Evolutionary conservation across 92 coral and sea anemone species (phyloP).

Genomic region (Epizoanthus scotinus): DNA sequence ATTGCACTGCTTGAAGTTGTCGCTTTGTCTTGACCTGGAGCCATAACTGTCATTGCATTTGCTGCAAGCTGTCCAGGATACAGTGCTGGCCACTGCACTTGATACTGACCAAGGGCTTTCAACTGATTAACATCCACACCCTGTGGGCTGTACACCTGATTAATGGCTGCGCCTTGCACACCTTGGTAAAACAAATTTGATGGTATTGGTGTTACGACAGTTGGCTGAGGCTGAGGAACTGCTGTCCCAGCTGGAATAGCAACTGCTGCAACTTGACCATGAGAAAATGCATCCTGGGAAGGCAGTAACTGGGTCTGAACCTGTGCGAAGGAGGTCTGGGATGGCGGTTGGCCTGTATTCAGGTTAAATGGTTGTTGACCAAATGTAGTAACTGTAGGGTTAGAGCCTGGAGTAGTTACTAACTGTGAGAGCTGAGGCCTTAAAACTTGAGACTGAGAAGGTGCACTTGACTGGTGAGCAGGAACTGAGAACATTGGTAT

Average conservation of each 20-base stretch:
- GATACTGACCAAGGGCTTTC: constrained; percentile 74
- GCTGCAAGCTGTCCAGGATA: constrained; percentile 61
- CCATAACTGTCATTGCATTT: constrained; percentile 57
- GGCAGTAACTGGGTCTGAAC: background rate
- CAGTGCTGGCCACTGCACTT: constrained; percentile 68
- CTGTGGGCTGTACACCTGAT: constrained; percentile 69
- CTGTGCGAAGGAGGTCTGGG: constrained; percentile 15
- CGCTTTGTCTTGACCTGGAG: constrained; percentile 67
- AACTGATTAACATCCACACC: constrained; percentile 70
- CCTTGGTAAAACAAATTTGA: constrained; percentile 79
- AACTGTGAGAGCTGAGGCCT: constrained; percentile 16
- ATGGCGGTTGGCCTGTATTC: constrained; percentile 1
- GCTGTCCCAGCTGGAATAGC: constrained; percentile 10
- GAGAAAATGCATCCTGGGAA: constrained; percentile 17
- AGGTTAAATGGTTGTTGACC: constrained; percentile 19
- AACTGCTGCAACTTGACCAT: constrained; percentile 17
- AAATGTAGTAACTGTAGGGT: background rate
- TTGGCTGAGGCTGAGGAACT: constrained; percentile 45
- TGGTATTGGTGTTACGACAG: constrained; percentile 43
- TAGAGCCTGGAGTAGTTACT: background rate
- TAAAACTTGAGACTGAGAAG: background rate
- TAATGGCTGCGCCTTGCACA: constrained; percentile 62
- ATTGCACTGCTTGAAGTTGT: constrained; percentile 60
- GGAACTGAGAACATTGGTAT: background rate
- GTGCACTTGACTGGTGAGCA: background rate